Conservation (phyloP, 2,113 vertebrate species). For the Grantiella picta region DNA sequence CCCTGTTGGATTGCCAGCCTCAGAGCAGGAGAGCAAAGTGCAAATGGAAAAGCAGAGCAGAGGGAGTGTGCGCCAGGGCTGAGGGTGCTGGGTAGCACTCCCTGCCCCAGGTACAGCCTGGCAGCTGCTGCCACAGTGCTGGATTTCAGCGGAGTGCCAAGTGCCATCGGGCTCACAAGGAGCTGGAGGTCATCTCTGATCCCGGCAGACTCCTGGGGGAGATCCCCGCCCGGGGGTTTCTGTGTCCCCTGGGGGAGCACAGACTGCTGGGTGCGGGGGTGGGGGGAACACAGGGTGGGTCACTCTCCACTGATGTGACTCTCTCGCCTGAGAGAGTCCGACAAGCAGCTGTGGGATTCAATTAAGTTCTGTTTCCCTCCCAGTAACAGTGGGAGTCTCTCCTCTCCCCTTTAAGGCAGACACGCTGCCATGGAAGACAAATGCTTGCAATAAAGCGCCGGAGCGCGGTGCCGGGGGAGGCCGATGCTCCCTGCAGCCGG, state of each 20-base stretch:
- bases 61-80: fast-evolving
- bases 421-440: constrained; percentile 11
- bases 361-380: constrained; percentile 35
- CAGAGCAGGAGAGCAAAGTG: background rate
- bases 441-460: constrained; percentile 12
- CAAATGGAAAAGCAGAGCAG: background rate
- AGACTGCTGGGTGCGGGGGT: fast-evolving
- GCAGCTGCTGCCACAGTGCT: background rate
- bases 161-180: fast-evolving
- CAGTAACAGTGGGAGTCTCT: constrained; percentile 9
- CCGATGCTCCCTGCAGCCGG: background rate
- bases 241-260: background rate
- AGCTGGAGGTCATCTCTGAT: background rate
- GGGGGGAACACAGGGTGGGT: fast-evolving
- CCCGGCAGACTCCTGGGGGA: fast-evolving
- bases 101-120: background rate
- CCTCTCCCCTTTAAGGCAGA: background rate
- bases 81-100: background rate
- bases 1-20: background rate
- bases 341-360: background rate
- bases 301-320: background rate
- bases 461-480: background rate
- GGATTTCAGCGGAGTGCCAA: background rate
- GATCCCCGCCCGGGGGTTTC: background rate
- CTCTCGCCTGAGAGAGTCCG: background rate